These are phyloP conservation scores for Tetragnatha montana DNA, from an alignment of 2,888 invertebrate species.

Conservation along the genomic window DNA sequence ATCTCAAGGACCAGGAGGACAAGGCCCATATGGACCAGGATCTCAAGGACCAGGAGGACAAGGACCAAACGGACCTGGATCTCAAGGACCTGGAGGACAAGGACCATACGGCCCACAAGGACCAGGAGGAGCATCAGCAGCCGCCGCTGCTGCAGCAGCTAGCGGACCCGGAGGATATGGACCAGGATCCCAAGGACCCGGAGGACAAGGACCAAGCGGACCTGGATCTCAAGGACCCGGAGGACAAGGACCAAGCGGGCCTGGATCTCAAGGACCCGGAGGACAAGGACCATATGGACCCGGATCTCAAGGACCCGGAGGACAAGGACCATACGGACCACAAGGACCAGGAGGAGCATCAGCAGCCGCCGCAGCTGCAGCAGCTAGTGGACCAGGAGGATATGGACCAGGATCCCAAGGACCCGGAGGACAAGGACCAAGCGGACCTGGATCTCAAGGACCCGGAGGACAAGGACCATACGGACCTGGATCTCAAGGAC, in stretches of 20 bases:
- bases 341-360: neutral
- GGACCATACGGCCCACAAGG: neutral
- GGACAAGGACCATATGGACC: no score
- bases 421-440: constrained; percentile 1
- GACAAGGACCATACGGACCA: neutral
- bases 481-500: neutral
- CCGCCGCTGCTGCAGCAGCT: neutral
- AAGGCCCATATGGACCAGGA: neutral
- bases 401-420: neutral
- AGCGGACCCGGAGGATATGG: neutral
- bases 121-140: neutral
- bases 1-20: neutral
- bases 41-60: neutral
- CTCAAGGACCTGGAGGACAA: neutral
- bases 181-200: neutral
- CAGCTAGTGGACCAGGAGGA: neutral
- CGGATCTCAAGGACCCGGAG: neutral
- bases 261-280: no score
- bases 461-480: neutral
- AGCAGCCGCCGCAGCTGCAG: neutral
- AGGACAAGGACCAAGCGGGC: no score
- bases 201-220: no score
- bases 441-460: neutral
- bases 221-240: no score
- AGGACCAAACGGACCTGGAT: neutral